Evolutionary conservation across 92 coral and sea anemone genomes (phyloP), one percentile per base, ranked within the genome.

Genomic region (Blastomussa wellsi): DNA sequence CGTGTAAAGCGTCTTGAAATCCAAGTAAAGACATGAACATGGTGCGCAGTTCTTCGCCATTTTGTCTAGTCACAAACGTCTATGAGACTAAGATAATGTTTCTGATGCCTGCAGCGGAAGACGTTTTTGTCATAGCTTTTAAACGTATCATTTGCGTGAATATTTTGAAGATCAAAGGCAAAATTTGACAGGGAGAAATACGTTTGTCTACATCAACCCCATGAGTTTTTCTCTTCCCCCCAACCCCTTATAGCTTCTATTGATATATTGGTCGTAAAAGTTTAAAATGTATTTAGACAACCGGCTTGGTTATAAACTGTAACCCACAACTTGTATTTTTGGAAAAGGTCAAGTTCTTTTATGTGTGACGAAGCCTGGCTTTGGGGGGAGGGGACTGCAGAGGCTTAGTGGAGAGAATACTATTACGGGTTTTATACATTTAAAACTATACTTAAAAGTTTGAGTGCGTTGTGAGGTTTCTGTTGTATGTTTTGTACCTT

Each of bases 1-100:
- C 87, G 29, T 83, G 87, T 69, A 83, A 83, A 42, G 87, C 87
- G 35, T 83, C 87, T 7, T 83, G 65, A 83, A 13, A 31, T 38
- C 20, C 24, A 31, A 9, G 51, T 13, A 65, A 65, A 65, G 16
- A 41, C 11, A 31, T 80, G 9, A 33, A 35, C 65, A 26, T 13
- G 55, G 28, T 26, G 78, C 68, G 39, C 4, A 35, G 17, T 36
- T 53, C 32, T 0, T 51, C 26, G 22, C 44, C 49, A 48, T 37
- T 70, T 32, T 48, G 22, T 13, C 31, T 14, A 20, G 47, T 36
- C 42, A 16, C 29, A 52, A 55, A 55, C 39, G n/a, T 70, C 28
- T 4, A 26, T 35, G 75, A 5, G 33, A 62, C 16, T 26, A 32
- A 7, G 20, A 51, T 15, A 13, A 17, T 15, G 35, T 62, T 62